Evolutionary conservation across 2,113 vertebrate genomes (phyloP).

Genomic region (Ictalurus furcatus): DNA sequence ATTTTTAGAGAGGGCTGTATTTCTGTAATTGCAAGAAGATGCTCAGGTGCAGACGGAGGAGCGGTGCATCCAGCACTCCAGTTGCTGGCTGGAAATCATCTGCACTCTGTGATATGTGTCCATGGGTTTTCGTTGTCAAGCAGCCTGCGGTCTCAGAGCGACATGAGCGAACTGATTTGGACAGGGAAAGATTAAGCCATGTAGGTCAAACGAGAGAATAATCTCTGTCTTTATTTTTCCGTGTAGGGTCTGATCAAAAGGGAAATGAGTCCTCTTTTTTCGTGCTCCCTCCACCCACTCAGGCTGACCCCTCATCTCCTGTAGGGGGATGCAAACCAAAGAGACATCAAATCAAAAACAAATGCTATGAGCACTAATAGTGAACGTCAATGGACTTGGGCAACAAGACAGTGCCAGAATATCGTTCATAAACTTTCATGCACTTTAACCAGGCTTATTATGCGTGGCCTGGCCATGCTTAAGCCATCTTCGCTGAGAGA

Average conservation of each 20-base stretch:
- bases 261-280: neutral
- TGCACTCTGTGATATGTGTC: neutral
- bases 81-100: neutral
- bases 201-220: constrained; percentile 43
- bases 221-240: constrained; percentile 5
- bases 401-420: neutral
- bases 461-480: neutral
- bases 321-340: neutral
- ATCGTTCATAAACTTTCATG: neutral
- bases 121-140: constrained; percentile 18
- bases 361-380: neutral
- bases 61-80: neutral
- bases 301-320: neutral
- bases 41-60: neutral
- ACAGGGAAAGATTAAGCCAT: constrained; percentile 41
- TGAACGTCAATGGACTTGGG: neutral
- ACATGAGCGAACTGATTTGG: constrained; percentile 43
- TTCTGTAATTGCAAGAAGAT: neutral
- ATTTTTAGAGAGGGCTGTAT: neutral
- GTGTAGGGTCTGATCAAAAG: constrained; percentile 28
- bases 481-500: neutral
- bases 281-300: neutral
- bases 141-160: neutral
- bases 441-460: constrained; percentile 1
- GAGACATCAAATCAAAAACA: neutral